Percentiles rank a stretch among this genome's conserved stretches.
These are phyloP conservation scores for Nothura maculosa DNA, from an alignment of 2,797 vertebrate species.

Conservation along the genomic window DNA sequence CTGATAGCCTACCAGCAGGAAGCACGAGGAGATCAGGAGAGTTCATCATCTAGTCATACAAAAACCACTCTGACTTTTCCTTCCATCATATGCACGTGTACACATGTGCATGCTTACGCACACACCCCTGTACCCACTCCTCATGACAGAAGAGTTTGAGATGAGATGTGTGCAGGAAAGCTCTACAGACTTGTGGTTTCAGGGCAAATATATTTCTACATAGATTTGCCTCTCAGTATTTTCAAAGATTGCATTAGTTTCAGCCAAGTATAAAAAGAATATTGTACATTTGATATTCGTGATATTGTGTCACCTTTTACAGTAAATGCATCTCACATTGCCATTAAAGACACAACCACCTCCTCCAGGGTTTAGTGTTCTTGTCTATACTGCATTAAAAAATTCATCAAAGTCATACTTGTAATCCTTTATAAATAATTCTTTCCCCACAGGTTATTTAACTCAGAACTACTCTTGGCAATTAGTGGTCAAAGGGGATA, in stretches of 20 bases:
- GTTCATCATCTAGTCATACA: background rate
- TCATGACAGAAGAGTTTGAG: background rate
- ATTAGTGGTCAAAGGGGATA: constrained; percentile 25
- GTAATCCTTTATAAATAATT: constrained; percentile 49
- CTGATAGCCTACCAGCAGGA: constrained; percentile 7
- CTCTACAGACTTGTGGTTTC: background rate
- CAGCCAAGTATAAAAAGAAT: constrained; percentile 6
- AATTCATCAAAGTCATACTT: constrained; percentile 20
- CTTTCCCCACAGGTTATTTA: constrained; percentile 37
- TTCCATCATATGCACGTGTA: background rate
- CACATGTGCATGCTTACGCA: background rate
- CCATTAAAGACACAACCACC: background rate
- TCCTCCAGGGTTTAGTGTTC: background rate
- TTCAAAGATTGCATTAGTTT: constrained; percentile 3
- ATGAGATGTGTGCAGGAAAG: background rate
- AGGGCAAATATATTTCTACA: background rate
- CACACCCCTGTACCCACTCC: background rate
- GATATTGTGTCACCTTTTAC: constrained; percentile 15
- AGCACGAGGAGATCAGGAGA: background rate
- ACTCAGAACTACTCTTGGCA: constrained; percentile 13
- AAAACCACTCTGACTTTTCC: background rate
- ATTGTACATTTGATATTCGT: constrained; percentile 11
- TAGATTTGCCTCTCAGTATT: background rate
- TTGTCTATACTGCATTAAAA: background rate
- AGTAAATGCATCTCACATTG: constrained; percentile 27